Percentiles rank a stretch among this genome's conserved stretches.
These are phyloP conservation scores for Jacana jacana DNA, from an alignment of 2,113 vertebrate species.

Conservation along the genomic window DNA sequence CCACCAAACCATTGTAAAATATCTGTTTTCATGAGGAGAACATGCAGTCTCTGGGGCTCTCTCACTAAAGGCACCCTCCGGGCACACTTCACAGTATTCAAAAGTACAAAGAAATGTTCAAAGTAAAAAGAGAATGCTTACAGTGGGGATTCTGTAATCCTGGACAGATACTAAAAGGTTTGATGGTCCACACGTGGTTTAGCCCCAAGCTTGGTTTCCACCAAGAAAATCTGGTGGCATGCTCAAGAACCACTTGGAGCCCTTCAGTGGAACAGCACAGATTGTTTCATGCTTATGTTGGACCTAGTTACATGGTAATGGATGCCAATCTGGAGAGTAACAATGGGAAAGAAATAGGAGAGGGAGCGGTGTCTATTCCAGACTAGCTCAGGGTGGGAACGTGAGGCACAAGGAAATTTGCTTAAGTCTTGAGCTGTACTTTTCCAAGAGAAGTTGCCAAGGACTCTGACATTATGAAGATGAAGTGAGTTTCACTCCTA, in stretches of 20 bases:
- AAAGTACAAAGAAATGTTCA: background rate
- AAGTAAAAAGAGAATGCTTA: background rate
- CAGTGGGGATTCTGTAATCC: background rate
- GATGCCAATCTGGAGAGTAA: background rate
- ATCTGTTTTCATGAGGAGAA: background rate
- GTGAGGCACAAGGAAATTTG: background rate
- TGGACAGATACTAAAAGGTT: background rate
- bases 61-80: background rate
- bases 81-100: background rate
- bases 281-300: background rate
- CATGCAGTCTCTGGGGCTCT: rapidly evolving
- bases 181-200: background rate
- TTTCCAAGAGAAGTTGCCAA: slow-evolving; percentile 48
- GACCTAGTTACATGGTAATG: background rate
- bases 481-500: slow-evolving; percentile 21
- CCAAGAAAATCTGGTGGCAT: background rate
- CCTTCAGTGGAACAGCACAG: background rate
- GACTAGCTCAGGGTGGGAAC: background rate
- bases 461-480: slow-evolving; percentile 2
- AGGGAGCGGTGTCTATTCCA: background rate
- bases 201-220: background rate
- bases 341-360: background rate
- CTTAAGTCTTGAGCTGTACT: background rate
- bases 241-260: background rate
- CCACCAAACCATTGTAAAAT: background rate